Percentiles rank a stretch among this genome's conserved stretches.
Conservation (phyloP, 2,797 vertebrate species). For the Antennarius maculatus region DNA sequence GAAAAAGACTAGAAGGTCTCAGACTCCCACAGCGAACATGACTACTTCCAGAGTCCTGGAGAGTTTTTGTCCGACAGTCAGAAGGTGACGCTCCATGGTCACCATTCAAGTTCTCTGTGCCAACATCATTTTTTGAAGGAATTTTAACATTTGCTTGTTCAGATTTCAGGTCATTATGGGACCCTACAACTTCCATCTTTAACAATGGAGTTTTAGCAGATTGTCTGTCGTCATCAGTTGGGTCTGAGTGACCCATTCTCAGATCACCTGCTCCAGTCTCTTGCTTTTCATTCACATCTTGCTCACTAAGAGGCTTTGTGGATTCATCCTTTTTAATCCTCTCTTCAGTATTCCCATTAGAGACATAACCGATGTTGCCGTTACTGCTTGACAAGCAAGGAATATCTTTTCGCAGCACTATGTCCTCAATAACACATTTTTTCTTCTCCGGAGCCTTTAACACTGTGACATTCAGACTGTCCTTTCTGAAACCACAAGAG, state of each 20-base stretch:
- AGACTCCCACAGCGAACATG: slow-evolving; percentile 32
- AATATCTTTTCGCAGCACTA: background rate
- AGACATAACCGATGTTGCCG: background rate
- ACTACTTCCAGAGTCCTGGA: slow-evolving; percentile 25
- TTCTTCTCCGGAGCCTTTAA: slow-evolving; percentile 4
- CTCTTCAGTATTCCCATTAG: slow-evolving; percentile 9
- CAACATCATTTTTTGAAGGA: slow-evolving; percentile 9
- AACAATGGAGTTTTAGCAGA: slow-evolving; percentile 6
- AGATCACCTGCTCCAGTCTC: background rate
- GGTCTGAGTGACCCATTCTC: background rate
- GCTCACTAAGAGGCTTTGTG: background rate
- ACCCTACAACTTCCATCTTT: background rate
- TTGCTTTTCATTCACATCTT: slow-evolving; percentile 13
- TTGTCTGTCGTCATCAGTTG: background rate
- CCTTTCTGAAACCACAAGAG: slow-evolving; percentile 6
- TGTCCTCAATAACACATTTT: background rate
- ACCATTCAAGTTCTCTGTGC: slow-evolving; percentile 11
- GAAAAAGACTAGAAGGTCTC: slow-evolving; percentile 27
- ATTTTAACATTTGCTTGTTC: slow-evolving; percentile 1
- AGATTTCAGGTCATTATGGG: slow-evolving; percentile 9
- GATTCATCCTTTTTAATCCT: slow-evolving; percentile 15
- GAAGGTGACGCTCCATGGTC: background rate
- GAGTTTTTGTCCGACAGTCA: background rate
- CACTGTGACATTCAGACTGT: background rate
- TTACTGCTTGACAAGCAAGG: background rate